Conservation (phyloP, 2,797 vertebrate genomes). For the Macrochelys suwanniensis region DNA sequence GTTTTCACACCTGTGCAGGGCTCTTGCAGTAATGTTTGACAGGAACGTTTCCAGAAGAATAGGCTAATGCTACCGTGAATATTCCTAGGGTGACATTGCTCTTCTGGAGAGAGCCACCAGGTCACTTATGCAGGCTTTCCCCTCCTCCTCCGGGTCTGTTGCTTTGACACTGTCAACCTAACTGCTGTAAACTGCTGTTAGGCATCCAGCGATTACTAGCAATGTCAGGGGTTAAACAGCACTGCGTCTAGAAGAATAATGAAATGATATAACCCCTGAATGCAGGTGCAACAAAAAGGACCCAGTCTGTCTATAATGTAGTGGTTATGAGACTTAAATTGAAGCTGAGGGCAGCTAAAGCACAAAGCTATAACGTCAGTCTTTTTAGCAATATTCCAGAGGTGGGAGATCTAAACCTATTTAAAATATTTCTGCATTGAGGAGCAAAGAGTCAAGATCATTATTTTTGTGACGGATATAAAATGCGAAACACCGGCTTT, state of each 20-base stretch:
- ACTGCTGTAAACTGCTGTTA: slow-evolving; percentile 27
- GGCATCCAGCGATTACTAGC: slow-evolving; percentile 38
- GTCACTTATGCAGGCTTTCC: not conserved
- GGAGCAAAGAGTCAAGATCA: slow-evolving; percentile 71
- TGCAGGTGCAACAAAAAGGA: not conserved
- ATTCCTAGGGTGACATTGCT: not conserved
- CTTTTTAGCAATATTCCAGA: slow-evolving; percentile 44
- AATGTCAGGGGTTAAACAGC: slow-evolving; percentile 46
- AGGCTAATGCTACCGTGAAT: not conserved
- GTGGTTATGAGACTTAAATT: slow-evolving; percentile 57
- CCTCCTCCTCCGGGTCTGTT: not conserved
- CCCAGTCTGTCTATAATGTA: slow-evolving; percentile 13
- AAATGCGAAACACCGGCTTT: slow-evolving; percentile 68
- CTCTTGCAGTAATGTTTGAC: not conserved
- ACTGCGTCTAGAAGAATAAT: slow-evolving; percentile 64
- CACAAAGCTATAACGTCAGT: slow-evolving; percentile 70
- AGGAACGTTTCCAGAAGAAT: not conserved
- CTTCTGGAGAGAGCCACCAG: not conserved
- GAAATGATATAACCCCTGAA: not conserved
- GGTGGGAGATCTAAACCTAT: slow-evolving; percentile 54
- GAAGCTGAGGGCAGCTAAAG: slow-evolving; percentile 64
- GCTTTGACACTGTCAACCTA: not conserved
- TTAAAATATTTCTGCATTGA: slow-evolving; percentile 69
- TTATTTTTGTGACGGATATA: slow-evolving; percentile 69
- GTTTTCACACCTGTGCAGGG: not conserved